Evolutionary conservation across 2,113 vertebrate genomes (phyloP).

Genomic region (Eleginops maclovinus): DNA sequence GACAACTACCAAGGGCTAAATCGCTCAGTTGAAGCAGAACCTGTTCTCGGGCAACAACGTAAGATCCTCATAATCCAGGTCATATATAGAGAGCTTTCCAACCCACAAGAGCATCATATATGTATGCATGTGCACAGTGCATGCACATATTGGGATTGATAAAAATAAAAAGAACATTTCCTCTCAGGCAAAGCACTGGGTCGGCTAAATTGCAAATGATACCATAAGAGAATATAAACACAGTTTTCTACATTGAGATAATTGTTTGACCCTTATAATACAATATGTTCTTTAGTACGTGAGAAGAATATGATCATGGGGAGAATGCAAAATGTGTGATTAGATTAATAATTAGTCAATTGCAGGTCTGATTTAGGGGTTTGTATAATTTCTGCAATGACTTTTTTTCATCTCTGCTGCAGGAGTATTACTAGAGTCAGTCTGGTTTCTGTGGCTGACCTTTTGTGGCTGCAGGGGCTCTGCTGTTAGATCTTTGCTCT

Average conservation of each 20-base stretch:
- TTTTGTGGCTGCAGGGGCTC: conserved; percentile 45
- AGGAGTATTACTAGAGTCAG: conserved; percentile 1
- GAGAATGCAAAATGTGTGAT: not conserved
- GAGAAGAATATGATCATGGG: not conserved
- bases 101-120: conserved; percentile 44
- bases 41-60: conserved; percentile 61
- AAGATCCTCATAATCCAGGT: conserved; percentile 69
- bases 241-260: not conserved
- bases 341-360: not conserved
- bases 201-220: conserved; percentile 11
- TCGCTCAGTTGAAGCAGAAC: conserved; percentile 72
- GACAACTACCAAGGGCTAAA: conserved; percentile 76
- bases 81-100: conserved; percentile 49
- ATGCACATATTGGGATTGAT: conserved; percentile 20
- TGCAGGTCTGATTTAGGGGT: not conserved
- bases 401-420: not conserved
- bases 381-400: not conserved
- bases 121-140: conserved; percentile 37
- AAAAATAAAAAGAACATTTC: conserved; percentile 30
- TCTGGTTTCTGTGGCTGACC: conserved; percentile 42
- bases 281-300: not conserved
- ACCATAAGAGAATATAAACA: conserved; percentile 31
- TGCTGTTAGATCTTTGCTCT: conserved; percentile 44
- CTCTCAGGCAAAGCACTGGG: conserved; percentile 32
- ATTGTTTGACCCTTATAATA: conserved; percentile 3